phyloP scores from a whole-genome alignment of 2,888 invertebrate genomes.

The Erebia ligea region DNA sequence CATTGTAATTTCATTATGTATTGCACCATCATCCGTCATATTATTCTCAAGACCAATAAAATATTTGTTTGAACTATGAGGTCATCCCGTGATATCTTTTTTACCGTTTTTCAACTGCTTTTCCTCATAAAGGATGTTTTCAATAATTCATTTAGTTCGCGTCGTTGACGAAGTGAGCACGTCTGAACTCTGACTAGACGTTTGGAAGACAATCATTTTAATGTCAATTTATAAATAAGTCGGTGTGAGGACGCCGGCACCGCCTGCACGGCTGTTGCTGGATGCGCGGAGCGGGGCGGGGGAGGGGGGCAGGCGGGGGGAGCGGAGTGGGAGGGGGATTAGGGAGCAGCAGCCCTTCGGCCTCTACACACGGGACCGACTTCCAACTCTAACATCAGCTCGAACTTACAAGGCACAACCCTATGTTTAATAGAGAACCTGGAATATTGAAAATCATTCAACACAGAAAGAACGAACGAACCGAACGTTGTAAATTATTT shows the following conservation, averaged over 20 bases:
- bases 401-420: background rate
- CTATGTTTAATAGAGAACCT: too few species aligned
- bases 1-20: background rate
- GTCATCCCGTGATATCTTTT: background rate
- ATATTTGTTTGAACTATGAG: background rate
- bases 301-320: too few species aligned
- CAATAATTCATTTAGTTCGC: background rate
- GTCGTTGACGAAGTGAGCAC: too few species aligned
- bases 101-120: background rate
- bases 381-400: background rate
- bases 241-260: conserved; percentile 31
- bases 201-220: conserved; percentile 6
- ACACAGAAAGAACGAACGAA: too few species aligned
- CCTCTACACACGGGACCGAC: background rate
- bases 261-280: conserved; percentile 22
- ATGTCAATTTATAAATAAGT: conserved; percentile 31
- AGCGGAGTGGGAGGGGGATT: conserved; percentile 35
- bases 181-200: conserved; percentile 13
- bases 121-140: conserved; percentile 5
- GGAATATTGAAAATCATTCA: too few species aligned
- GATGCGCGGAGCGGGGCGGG: conserved; percentile 19
- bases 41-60: background rate
- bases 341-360: conserved; percentile 47
- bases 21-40: background rate
- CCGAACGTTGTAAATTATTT: too few species aligned